Base-by-base conservation (phyloP, 2,888 invertebrate genomes). In the Agrilus mali region DNA sequence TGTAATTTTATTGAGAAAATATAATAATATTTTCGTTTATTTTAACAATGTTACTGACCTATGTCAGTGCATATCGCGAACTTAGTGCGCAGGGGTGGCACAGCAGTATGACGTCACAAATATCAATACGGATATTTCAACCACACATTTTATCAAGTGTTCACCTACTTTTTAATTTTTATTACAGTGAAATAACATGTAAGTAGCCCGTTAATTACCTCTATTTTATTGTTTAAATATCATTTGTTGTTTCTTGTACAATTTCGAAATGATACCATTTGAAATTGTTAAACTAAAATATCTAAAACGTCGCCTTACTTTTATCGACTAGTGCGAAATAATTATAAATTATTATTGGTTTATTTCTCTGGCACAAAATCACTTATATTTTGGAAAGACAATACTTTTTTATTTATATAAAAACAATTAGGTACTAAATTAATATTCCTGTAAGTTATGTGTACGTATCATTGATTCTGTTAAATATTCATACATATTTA, bases 61-160 rank as follows among this genome's bases (percentile, higher is more conserved):
- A 60, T 53, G 53, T 42, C 56, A 59, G 55, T 56, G 53, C 53
- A 52, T 50, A 47, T 45, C 42, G 42, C 43, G 34, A 16, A 20
- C 33, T 17, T 13, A 48, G 17, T 52, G 56, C 65, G 65, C 61
- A 42, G 48, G 60, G 57, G 55, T 53, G 49, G 48, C 52, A 55
- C 63, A 58, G 60, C 64, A 64, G 59, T 63, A 56, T 64, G 63
- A 64, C 64, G 64, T 63, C 60, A 62, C 55, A 55, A 53, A 57
- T 52, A 62, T 64, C 64, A 59, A 64, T 64, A 63, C 55, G 48
- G 53, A 49, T 45, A 47, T 49, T 45, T 49, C 49, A 51, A 46
- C 47, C 56, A 53, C 53, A 54, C 53, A 51, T 52, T 55, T 55
- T 54, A 46, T 53, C 51, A 46, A 53, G 45, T 45, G 51, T 56